Percentiles rank a stretch among this genome's conserved stretches.
Evolutionary conservation across 2,113 vertebrate species (phyloP).

Genomic region (Ceyx cyanopectus): DNA sequence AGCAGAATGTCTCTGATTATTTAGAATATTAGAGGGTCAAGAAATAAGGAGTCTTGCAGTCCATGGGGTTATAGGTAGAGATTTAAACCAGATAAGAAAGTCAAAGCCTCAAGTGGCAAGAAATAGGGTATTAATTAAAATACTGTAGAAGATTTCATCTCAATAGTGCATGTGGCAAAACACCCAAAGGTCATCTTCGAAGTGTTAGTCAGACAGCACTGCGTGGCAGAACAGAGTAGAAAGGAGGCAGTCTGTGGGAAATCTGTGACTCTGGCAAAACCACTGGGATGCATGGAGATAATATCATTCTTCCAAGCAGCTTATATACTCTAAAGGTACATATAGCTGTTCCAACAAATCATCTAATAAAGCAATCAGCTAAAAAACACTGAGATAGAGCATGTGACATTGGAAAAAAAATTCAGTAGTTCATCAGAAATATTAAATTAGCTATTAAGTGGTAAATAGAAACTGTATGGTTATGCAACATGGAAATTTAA

Average conservation of each 20-base stretch:
- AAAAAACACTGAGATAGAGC: not conserved
- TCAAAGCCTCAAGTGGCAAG: not conserved
- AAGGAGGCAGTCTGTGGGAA: not conserved
- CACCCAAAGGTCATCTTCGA: not conserved
- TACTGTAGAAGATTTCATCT: not conserved
- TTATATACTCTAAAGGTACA: not conserved
- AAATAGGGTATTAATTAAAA: not conserved
- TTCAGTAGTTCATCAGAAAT: not conserved
- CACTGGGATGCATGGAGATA: not conserved
- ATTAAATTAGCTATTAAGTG: not conserved
- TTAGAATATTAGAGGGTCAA: not conserved
- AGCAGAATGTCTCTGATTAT: not conserved
- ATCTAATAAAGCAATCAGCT: not conserved
- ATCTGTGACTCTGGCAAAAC: not conserved
- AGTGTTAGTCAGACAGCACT: not conserved
- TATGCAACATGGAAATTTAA: conserved; percentile 19
- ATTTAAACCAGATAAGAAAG: not conserved
- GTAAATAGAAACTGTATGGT: not conserved
- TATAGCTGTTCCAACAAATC: conserved; percentile 1
- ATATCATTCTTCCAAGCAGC: not conserved
- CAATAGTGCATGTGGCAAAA: not conserved
- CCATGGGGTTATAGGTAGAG: accelerated
- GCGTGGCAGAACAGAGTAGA: not conserved
- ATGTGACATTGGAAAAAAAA: not conserved
- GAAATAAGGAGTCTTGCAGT: not conserved